Evolutionary conservation across 2,113 vertebrate species (phyloP).

Genomic region (Hippocampus mohnikei): DNA sequence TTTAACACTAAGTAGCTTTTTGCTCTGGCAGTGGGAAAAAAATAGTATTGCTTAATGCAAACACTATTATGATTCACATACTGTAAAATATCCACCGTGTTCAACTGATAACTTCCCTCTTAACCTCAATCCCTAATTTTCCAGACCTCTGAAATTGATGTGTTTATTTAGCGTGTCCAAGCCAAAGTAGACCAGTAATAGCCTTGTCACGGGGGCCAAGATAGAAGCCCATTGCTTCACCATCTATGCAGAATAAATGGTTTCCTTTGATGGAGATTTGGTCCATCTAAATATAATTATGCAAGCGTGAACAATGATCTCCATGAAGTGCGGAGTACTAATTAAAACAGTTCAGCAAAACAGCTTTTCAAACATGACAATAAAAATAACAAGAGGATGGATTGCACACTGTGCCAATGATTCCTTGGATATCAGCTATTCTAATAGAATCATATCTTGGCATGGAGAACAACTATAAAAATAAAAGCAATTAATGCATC

Average conservation of each 20-base stretch:
- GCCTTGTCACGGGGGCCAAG: slow-evolving; percentile 62
- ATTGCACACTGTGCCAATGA: slow-evolving; percentile 51
- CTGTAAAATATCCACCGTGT: slow-evolving; percentile 43
- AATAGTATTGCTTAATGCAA: slow-evolving; percentile 12
- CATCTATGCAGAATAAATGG: slow-evolving; percentile 66
- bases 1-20: slow-evolving; percentile 26
- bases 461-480: slow-evolving; percentile 36
- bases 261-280: slow-evolving; percentile 71
- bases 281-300: slow-evolving; percentile 71
- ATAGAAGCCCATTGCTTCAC: slow-evolving; percentile 64
- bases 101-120: slow-evolving; percentile 63
- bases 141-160: slow-evolving; percentile 69
- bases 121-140: slow-evolving; percentile 63
- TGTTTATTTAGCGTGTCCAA: slow-evolving; percentile 73
- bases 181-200: slow-evolving; percentile 65
- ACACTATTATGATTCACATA: slow-evolving; percentile 33
- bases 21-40: slow-evolving; percentile 14
- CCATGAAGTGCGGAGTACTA: slow-evolving; percentile 70
- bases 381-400: slow-evolving; percentile 69
- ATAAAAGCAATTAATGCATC: slow-evolving; percentile 40
- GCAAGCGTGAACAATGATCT: slow-evolving; percentile 74
- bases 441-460: slow-evolving; percentile 37
- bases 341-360: slow-evolving; percentile 74
- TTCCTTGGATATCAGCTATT: slow-evolving; percentile 41
- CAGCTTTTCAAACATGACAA: slow-evolving; percentile 72